Conservation (phyloP, 2,888 invertebrate species). For the Lasioglossum pauxillum region DNA sequence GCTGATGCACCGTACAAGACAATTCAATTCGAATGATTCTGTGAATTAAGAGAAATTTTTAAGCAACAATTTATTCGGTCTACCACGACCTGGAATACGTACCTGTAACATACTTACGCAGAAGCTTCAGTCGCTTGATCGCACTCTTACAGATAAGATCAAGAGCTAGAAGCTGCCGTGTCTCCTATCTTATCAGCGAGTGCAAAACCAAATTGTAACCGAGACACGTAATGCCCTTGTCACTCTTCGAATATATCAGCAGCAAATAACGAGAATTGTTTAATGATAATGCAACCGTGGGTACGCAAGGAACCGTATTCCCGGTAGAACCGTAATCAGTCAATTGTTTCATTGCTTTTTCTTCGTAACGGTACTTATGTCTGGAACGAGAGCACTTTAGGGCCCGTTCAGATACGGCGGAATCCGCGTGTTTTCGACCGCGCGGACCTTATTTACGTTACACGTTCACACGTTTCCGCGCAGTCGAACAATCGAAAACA, state of each 20-base stretch:
- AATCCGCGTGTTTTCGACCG: too few species aligned
- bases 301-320: not conserved
- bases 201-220: not conserved
- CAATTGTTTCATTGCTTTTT: not conserved
- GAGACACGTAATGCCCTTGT: not conserved
- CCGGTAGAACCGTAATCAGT: not conserved
- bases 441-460: too few species aligned
- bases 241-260: not conserved
- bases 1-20: not conserved
- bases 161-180: not conserved
- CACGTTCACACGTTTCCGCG: too few species aligned
- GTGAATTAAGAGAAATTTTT: not conserved
- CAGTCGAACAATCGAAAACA: too few species aligned
- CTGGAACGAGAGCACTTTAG: not conserved
- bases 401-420: too few species aligned
- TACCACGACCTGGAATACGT: not conserved
- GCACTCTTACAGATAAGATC: conserved; percentile 19
- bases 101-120: not conserved
- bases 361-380: not conserved
- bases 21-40: not conserved
- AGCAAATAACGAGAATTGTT: not conserved
- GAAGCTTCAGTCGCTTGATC: not conserved
- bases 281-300: not conserved
- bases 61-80: not conserved
- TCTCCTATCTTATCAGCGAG: conserved; percentile 12